These are phyloP conservation scores for Eucriotettix oculatus DNA, from an alignment of 2,888 invertebrate species.

Conservation along the genomic window DNA sequence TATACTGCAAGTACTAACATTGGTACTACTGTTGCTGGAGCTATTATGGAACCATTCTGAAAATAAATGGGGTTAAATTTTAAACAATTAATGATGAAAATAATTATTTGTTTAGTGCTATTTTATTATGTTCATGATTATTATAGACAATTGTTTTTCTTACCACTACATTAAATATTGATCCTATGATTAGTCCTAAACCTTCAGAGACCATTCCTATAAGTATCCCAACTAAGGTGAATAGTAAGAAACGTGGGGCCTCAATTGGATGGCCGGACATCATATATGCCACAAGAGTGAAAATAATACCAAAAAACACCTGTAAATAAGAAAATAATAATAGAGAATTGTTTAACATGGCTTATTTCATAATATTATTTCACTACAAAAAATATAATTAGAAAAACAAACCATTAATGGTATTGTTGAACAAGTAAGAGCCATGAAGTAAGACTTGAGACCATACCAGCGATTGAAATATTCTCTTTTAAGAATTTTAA, in stretches of 20 bases:
- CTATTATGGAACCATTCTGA: conserved; percentile 43
- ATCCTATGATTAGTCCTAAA: conserved; percentile 51
- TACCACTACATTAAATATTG: conserved; percentile 38
- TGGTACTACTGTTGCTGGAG: conserved; percentile 37
- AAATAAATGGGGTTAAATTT: conserved; percentile 11
- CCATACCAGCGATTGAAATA: conserved; percentile 52
- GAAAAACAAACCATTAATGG: conserved; percentile 35
- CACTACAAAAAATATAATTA: background rate
- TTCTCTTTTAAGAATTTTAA: conserved; percentile 39
- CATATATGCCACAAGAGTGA: conserved; percentile 33
- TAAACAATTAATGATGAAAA: background rate
- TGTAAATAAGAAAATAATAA: conserved; percentile 22
- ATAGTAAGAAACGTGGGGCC: conserved; percentile 38
- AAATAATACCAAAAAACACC: conserved; percentile 31
- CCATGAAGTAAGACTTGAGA: conserved; percentile 42
- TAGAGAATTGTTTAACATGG: conserved; percentile 1
- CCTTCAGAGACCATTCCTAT: conserved; percentile 55
- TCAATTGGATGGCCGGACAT: conserved; percentile 53
- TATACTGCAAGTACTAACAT: conserved; percentile 39
- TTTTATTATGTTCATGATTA: background rate
- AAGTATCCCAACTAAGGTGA: conserved; percentile 36
- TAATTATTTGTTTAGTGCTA: background rate
- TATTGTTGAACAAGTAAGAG: conserved; percentile 35
- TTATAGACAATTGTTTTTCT: conserved; percentile 18
- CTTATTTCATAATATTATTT: background rate